phyloP scores from a whole-genome alignment of 2,888 invertebrate species.

The Apeira syringaria region DNA sequence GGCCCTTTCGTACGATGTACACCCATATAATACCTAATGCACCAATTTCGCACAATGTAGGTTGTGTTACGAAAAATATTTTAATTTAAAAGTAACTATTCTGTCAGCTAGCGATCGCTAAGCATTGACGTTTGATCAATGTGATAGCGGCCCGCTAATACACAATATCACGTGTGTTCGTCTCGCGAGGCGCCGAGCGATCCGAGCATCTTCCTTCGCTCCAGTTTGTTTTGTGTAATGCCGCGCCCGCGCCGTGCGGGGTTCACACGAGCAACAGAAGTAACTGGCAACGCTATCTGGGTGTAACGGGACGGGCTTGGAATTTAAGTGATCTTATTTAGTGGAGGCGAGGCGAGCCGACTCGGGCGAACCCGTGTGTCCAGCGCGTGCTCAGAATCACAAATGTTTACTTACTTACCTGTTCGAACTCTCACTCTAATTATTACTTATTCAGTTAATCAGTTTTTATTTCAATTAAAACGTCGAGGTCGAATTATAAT shows the following conservation, averaged over 20 bases:
- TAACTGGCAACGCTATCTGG: constrained; percentile 68
- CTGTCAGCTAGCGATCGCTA: too few relatives aligned
- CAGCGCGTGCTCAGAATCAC: constrained; percentile 67
- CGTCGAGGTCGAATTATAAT: constrained; percentile 4
- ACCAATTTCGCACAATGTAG: too few relatives aligned
- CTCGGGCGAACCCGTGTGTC: constrained; percentile 58
- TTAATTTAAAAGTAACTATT: too few relatives aligned
- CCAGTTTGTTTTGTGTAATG: constrained; percentile 77
- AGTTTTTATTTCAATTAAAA: constrained; percentile 49
- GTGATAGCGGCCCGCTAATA: too few relatives aligned
- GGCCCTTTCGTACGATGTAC: too few relatives aligned
- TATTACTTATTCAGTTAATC: constrained; percentile 57
- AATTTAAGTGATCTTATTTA: constrained; percentile 81
- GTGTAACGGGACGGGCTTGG: constrained; percentile 66
- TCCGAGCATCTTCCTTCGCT: too few relatives aligned
- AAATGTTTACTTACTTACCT: constrained; percentile 65
- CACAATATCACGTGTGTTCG: too few relatives aligned
- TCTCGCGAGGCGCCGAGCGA: too few relatives aligned
- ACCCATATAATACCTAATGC: too few relatives aligned
- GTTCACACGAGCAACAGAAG: constrained; percentile 67
- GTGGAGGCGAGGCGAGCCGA: constrained; percentile 58
- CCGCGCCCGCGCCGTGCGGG: constrained; percentile 60
- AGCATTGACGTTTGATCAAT: too few relatives aligned
- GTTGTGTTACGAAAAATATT: too few relatives aligned
- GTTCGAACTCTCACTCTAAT: constrained; percentile 62